Conservation (phyloP, 2,797 vertebrate species). For the Spondyliosoma cantharus region DNA sequence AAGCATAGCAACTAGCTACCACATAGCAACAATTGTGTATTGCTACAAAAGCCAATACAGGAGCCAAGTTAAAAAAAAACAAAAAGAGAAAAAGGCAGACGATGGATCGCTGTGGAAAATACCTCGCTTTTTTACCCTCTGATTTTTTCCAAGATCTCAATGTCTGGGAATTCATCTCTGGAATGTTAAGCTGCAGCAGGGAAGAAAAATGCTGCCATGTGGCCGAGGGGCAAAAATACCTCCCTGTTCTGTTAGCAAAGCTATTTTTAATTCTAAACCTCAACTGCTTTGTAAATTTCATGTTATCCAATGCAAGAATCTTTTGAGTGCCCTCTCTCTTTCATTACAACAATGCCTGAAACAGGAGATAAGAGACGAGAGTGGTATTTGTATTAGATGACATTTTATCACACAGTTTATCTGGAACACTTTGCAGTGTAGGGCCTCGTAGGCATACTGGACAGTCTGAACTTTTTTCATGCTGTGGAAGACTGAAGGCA, state of each 20-base stretch:
- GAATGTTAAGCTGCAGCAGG: conserved; percentile 64
- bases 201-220: conserved; percentile 35
- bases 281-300: conserved; percentile 1
- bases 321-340: background rate
- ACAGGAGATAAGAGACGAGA: background rate
- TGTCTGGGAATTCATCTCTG: conserved; percentile 64
- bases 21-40: conserved; percentile 68
- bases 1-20: conserved; percentile 68
- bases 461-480: conserved; percentile 27
- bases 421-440: conserved; percentile 21
- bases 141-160: conserved; percentile 54
- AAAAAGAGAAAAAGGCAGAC: conserved; percentile 32
- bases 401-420: conserved; percentile 1
- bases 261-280: conserved; percentile 23
- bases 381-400: conserved; percentile 5
- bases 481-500: conserved; percentile 67
- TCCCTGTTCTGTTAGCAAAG: conserved; percentile 8
- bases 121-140: conserved; percentile 32
- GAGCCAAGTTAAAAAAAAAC: conserved; percentile 31
- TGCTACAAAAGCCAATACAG: conserved; percentile 42
- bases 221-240: conserved; percentile 32
- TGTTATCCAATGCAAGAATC: background rate
- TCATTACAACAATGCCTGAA: background rate
- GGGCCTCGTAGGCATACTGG: conserved; percentile 8
- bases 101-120: conserved; percentile 44